Percentiles rank a stretch among this genome's conserved stretches.
Conservation (phyloP, 2,113 vertebrate species). For the Erpornis zantholeuca region DNA sequence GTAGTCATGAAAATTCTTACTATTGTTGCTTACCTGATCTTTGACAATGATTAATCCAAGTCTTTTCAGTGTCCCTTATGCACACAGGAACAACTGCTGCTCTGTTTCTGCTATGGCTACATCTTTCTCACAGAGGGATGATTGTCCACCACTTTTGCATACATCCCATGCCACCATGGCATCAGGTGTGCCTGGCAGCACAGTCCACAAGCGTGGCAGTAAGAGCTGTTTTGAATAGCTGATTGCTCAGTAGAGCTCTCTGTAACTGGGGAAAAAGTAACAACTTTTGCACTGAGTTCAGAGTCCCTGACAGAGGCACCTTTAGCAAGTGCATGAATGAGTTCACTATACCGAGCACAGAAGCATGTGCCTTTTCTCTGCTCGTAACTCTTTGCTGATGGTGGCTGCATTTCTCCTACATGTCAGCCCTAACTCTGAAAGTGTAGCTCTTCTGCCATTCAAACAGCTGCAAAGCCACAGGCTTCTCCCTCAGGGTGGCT, state of each 20-base stretch:
- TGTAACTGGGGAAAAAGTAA: background rate
- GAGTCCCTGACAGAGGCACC: background rate
- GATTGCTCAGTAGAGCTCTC: background rate
- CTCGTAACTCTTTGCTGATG: background rate
- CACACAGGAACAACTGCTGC: background rate
- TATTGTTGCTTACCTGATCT: background rate
- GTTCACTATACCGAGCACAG: background rate
- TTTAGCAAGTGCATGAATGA: background rate
- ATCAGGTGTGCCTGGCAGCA: background rate
- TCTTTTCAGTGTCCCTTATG: background rate
- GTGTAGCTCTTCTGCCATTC: background rate
- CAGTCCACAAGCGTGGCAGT: background rate
- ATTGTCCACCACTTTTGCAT: background rate
- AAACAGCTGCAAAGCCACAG: background rate
- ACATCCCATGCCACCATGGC: background rate
- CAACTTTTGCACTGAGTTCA: background rate
- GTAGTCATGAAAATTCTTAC: background rate
- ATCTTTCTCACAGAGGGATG: background rate
- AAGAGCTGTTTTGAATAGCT: background rate
- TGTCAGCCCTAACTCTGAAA: background rate
- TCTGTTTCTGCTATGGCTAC: background rate
- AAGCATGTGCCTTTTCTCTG: background rate
- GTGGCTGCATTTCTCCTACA: background rate
- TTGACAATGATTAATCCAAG: background rate
- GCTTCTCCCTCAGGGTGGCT: background rate